Percentiles rank a stretch among this genome's conserved stretches.
phyloP scores from a whole-genome alignment of 92 coral and sea anemone species.

The Metridium senile region DNA sequence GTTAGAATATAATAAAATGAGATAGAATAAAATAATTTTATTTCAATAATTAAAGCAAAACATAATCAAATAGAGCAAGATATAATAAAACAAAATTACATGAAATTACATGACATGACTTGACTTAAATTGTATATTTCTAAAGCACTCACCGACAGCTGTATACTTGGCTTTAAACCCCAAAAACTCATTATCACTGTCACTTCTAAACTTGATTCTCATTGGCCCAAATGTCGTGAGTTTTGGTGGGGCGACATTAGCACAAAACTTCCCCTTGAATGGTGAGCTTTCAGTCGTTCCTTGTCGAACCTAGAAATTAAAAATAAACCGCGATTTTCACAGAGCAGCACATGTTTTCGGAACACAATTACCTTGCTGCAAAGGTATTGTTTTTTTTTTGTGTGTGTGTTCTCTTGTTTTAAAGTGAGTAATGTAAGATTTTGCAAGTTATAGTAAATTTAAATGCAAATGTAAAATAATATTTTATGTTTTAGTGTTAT shows the following conservation, averaged over 20 bases:
- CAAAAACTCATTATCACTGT: slow-evolving; percentile 63
- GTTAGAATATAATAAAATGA: no score
- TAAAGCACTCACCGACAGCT: slow-evolving; percentile 53
- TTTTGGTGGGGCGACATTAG: slow-evolving; percentile 53
- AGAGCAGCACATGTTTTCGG: no score
- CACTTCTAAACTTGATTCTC: slow-evolving; percentile 63
- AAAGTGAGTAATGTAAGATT: no score
- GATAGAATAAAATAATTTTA: not conserved
- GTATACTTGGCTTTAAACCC: slow-evolving; percentile 65
- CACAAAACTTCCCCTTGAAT: slow-evolving; percentile 41
- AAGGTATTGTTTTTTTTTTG: no score
- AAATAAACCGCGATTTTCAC: no score
- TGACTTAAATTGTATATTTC: not conserved
- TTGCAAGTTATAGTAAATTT: no score
- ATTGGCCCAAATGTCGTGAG: slow-evolving; percentile 65
- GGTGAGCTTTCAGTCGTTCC: slow-evolving; percentile 51
- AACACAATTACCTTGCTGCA: no score
- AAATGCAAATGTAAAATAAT: no score
- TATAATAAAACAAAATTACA: no score
- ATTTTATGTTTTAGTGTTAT: no score
- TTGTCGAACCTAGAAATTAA: slow-evolving; percentile 26
- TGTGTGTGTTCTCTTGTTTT: no score
- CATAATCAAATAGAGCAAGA: not conserved
- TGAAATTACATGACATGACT: not conserved
- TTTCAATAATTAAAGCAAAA: not conserved